Evolutionary conservation across 1,140 invertebrate species (phyloP), one percentile per base, ranked within the genome.

Genomic region (Leptinotarsa undecemlineata): DNA sequence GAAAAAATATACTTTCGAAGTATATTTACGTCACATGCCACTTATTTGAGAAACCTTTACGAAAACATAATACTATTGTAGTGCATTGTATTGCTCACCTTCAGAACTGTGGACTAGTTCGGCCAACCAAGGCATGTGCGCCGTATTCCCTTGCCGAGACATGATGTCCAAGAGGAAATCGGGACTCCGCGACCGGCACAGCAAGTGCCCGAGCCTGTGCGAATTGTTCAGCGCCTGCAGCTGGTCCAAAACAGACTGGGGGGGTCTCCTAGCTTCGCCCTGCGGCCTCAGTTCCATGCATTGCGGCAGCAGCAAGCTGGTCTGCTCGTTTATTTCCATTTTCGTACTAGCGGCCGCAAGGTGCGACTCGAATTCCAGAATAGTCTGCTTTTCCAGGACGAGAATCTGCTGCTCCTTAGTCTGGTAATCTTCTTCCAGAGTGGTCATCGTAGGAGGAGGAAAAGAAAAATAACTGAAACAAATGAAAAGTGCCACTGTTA

Each of bases 71-170:
- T 8, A 33, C 6, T 33, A 8, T 33, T 8, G 26, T 33, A 33
- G 26, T 33, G 26, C 6, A 6, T 33, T 6, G 26, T 33, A 33
- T 33, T 8, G 8, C 33, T 42, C 8, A 57, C 94, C 92, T 81
- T 97, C 95, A 79, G 94, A 95, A 77, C 94, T 96, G 78, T 97
- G 94, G 15, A 99, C 95, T 47, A 99, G 86, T 84, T 98, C 96
- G 15, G 96, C 95, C 51, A 99, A 87, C 97, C 97, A 99, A 4
- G 97, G 96, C 96, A 99, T 98, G 21, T 96, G 95, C 76, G 94
- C 20, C 92, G 93, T 14, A 95, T 92, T 79, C 33, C 94, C 95
- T 82, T 93, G 93, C 72, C 95, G 86, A 77, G 96, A 93, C 83
- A 98, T 98, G 64, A 98, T 95, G 82, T 98, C 95, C 67, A 98